Percentiles rank a stretch among this genome's conserved stretches.
Conservation (phyloP, 1,140 invertebrate genomes). For the Rhopalosiphum maidis region DNA sequence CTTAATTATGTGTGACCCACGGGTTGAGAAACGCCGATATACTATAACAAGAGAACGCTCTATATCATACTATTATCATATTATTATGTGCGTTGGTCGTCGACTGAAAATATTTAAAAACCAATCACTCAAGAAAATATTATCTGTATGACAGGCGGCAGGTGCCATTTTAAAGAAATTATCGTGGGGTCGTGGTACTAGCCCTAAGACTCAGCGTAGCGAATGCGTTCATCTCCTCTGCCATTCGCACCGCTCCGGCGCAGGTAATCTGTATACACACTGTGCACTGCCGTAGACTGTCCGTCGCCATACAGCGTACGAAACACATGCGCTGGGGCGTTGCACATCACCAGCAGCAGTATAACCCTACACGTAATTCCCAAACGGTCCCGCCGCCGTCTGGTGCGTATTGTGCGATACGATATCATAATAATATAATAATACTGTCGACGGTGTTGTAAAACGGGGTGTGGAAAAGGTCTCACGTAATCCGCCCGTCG, state of each 20-base stretch:
- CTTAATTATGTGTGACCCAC: too few relatives aligned
- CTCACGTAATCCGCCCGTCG: constrained; percentile 13
- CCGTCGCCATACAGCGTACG: neutral
- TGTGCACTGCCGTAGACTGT: neutral
- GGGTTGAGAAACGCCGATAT: too few relatives aligned
- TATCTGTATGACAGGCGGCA: too few relatives aligned
- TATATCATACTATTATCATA: too few relatives aligned
- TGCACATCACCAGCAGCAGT: neutral
- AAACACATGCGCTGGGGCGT: neutral
- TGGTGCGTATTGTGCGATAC: neutral
- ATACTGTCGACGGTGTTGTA: neutral
- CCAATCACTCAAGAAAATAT: neutral
- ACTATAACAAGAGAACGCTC: too few relatives aligned
- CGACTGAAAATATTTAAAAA: neutral
- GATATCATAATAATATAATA: neutral
- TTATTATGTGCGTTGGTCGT: too few relatives aligned
- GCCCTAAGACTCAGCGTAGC: neutral
- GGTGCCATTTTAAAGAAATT: neutral
- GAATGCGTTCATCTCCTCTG: too few relatives aligned
- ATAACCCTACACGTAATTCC: neutral
- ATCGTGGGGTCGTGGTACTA: neutral
- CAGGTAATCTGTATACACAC: too few relatives aligned
- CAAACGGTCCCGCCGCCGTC: neutral
- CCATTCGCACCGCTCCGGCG: too few relatives aligned
- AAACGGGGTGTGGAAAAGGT: neutral